Percentiles rank a stretch among this genome's conserved stretches.
Evolutionary conservation across 2,797 vertebrate species (phyloP).

Genomic region (Pelobates cultripes): DNA sequence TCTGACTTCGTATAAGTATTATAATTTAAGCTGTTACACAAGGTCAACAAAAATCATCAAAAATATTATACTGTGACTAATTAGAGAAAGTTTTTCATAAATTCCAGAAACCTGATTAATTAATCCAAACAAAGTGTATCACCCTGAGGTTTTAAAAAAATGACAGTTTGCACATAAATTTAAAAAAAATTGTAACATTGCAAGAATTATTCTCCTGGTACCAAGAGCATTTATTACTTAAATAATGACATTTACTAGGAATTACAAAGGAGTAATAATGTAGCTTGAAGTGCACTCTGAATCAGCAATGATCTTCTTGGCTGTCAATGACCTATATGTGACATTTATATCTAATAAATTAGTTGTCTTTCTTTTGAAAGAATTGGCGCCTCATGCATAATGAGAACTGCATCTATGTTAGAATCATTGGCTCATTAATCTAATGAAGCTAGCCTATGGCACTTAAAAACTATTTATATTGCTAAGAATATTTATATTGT

Average conservation of each 20-base stretch:
- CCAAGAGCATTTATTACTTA: conserved; percentile 61
- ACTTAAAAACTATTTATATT: conserved; percentile 63
- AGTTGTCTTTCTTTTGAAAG: conserved; percentile 68
- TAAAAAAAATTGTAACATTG: conserved; percentile 50
- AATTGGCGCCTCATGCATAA: conserved; percentile 70
- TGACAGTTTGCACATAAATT: conserved; percentile 53
- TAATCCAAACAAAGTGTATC: conserved; percentile 53
- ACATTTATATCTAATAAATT: conserved; percentile 78
- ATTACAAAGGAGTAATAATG: conserved; percentile 67
- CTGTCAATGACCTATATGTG: conserved; percentile 77
- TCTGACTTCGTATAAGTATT: too few relatives aligned
- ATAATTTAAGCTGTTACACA: neutral
- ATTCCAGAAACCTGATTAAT: neutral
- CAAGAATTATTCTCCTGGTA: conserved; percentile 59
- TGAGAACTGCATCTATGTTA: conserved; percentile 72
- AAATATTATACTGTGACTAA: neutral
- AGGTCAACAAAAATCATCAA: neutral
- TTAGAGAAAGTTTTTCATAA: conserved; percentile 41
- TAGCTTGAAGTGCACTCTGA: conserved; percentile 64
- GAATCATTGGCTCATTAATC: conserved; percentile 69
- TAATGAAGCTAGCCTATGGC: conserved; percentile 67
- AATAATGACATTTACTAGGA: conserved; percentile 72
- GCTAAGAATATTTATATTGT: conserved; percentile 58
- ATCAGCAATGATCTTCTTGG: conserved; percentile 66
- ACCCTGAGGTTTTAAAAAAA: conserved; percentile 49